Evolutionary conservation across 2,113 vertebrate genomes (phyloP).

Genomic region (Ursus arctos): DNA sequence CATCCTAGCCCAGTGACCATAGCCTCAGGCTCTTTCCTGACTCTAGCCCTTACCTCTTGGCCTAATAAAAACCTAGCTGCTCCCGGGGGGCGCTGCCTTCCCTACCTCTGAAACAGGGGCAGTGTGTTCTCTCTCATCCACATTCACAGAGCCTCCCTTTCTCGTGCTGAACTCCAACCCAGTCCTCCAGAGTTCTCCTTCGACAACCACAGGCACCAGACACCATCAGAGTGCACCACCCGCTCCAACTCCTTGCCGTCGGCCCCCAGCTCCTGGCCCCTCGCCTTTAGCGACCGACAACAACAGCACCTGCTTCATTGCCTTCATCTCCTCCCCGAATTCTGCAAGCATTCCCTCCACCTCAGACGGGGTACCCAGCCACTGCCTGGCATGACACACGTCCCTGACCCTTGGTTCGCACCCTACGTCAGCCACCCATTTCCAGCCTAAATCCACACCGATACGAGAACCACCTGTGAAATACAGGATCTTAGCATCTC

Average conservation of each 20-base stretch:
- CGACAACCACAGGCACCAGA: neutral
- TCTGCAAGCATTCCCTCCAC: neutral
- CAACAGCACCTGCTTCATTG: neutral
- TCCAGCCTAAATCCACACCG: neutral
- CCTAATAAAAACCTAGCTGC: neutral
- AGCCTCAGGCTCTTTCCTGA: neutral
- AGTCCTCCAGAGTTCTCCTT: neutral
- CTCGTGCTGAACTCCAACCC: neutral
- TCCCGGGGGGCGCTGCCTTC: neutral
- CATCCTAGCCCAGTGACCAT: neutral
- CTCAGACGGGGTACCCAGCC: neutral
- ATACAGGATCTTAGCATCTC: neutral
- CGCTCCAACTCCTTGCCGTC: accelerated
- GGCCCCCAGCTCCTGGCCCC: too few species aligned
- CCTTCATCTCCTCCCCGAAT: neutral
- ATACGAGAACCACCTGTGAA: neutral
- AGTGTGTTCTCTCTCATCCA: neutral
- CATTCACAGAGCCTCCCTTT: neutral
- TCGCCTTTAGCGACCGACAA: neutral
- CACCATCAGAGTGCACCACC: neutral
- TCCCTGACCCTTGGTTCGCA: neutral
- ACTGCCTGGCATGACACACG: neutral
- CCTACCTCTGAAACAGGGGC: neutral
- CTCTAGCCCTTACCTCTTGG: neutral
- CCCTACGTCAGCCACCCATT: neutral